Base-by-base conservation (phyloP, 2,113 vertebrate species). In the Mohoua ochrocephala region DNA sequence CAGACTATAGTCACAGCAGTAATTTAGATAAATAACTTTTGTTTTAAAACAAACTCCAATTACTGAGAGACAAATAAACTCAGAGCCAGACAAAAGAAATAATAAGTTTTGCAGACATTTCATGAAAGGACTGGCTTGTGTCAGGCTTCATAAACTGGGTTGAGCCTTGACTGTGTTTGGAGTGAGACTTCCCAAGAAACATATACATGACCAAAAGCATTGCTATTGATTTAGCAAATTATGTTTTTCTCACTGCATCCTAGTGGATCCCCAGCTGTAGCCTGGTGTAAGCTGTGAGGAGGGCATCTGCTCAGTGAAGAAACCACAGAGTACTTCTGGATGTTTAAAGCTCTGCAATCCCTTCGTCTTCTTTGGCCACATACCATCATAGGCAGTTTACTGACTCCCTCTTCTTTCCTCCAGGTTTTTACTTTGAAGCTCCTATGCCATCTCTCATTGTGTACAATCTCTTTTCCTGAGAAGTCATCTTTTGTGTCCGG, bases 1-100 rank as follows among this genome's bases (percentile, higher is more conserved):
- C 70, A 89, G 37, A 60, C 71, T 70, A 56, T 10, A 87, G 41
- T 68, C n/a, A 67, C 18, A 75, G 59, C 20, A 81, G 57, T 86
- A 8, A 78, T 86, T 95, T 84, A 86, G 41, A 92, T 78, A 56
- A 85, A 91, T 78, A 77, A 52, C 12, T 86, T 96, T 75, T 94
- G 33, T 86, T 91, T 90, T 52, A 88, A 84, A 90, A 63, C 15
- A 81, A 70, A 49, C 7, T 22, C 10, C 11, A 70, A 4, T 88
- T 91, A 89, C 31, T 70, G 68, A 84, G 49, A 87, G 20, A 88
- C 24, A 84, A 91, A 79, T 49, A 71, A 88, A 88, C 39, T 71
- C 52, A 42, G 35, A 94, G 26, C 22, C 54, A 90, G 78, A 91
- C 53, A 90, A 68, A 93, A 73, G 47, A 77, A 92, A 69, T 47